Evolutionary conservation across 2,888 invertebrate species (phyloP).

Genomic region (Copidosoma aretas): DNA sequence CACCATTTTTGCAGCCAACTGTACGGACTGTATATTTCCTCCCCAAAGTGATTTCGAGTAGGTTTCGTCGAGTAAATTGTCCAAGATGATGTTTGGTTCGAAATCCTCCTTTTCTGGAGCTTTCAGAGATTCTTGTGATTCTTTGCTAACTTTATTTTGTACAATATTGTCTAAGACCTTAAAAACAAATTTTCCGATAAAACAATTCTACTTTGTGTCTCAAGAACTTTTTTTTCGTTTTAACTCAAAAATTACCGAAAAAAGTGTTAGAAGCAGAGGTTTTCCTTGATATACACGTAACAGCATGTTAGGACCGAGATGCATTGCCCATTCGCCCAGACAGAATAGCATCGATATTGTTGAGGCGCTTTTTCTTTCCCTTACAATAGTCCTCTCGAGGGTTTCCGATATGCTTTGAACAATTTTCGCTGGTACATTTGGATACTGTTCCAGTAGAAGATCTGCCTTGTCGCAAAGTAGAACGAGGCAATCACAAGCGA

Average conservation of each 20-base stretch:
- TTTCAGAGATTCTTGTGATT: conserved; percentile 4
- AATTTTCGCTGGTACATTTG: conserved; percentile 73
- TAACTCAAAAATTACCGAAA: conserved; percentile 66
- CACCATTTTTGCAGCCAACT: conserved; percentile 69
- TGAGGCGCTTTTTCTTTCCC: conserved; percentile 65
- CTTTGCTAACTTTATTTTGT: conserved; percentile 52
- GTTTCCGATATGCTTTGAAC: conserved; percentile 66
- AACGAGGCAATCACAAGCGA: conserved; percentile 81
- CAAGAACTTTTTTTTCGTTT: conserved; percentile 9
- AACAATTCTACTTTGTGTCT: background rate
- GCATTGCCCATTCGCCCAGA: conserved; percentile 93
- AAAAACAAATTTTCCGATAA: conserved; percentile 4
- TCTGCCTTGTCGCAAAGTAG: conserved; percentile 82
- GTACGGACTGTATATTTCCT: conserved; percentile 63
- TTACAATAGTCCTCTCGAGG: conserved; percentile 64
- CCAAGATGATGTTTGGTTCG: conserved; percentile 75
- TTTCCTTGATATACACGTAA: conserved; percentile 67
- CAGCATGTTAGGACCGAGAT: conserved; percentile 74
- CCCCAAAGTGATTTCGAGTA: conserved; percentile 54
- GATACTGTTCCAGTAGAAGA: conserved; percentile 74
- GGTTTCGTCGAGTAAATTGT: conserved; percentile 69
- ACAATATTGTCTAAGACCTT: conserved; percentile 59
- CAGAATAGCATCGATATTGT: conserved; percentile 85
- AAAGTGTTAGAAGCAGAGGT: conserved; percentile 72
- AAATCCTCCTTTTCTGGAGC: conserved; percentile 66